Conservation (phyloP, 2,888 invertebrate species). For the Eurytoma californica region DNA sequence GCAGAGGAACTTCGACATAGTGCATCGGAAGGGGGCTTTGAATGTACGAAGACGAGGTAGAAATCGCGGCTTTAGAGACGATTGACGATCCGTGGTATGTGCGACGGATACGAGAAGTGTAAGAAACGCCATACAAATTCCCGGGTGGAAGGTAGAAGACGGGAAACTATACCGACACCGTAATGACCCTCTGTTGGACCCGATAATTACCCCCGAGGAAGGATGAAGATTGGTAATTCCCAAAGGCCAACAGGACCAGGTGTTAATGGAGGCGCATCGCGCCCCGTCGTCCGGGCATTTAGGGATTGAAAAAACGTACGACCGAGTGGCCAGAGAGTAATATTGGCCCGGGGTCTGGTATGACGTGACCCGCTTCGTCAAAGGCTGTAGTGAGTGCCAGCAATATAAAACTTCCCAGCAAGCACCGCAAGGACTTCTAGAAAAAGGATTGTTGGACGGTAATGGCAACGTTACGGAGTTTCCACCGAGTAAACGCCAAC, state of each 20-base stretch:
- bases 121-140: not conserved
- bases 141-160: not conserved
- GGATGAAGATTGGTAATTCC: too few species aligned
- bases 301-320: not conserved
- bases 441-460: not conserved
- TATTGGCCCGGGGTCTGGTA: too few species aligned
- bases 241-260: too few species aligned
- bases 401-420: not conserved
- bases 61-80: too few species aligned
- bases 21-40: not conserved
- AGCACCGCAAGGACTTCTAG: not conserved
- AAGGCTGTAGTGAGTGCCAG: not conserved
- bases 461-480: not conserved
- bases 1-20: not conserved
- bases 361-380: not conserved
- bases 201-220: too few species aligned
- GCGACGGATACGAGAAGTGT: not conserved
- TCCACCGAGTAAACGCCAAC: not conserved
- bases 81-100: not conserved
- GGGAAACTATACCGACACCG: too few species aligned
- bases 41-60: not conserved
- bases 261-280: not conserved
- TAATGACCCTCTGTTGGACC: too few species aligned
- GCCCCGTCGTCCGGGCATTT: not conserved
- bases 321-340: too few species aligned